Percentiles rank a stretch among this genome's conserved stretches.
Conservation (phyloP, 1,140 invertebrate species). For the Hyles euphorbiae region DNA sequence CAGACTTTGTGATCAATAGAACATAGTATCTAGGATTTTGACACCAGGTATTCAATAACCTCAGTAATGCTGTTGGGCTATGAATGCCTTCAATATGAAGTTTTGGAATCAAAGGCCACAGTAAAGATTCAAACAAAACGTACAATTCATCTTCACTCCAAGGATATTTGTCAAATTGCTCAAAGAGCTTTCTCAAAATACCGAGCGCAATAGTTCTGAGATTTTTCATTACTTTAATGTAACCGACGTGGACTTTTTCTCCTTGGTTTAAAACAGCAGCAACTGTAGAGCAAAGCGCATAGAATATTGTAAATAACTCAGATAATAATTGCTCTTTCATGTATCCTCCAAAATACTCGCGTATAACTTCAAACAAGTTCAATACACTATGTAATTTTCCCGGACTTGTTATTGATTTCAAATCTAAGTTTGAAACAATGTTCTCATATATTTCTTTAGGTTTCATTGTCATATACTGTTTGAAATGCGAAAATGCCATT, state of each 20-base stretch:
- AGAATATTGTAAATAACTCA: conserved; percentile 83
- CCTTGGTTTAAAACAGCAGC: conserved; percentile 76
- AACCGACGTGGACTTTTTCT: conserved; percentile 78
- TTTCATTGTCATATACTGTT: conserved; percentile 77
- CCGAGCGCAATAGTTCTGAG: conserved; percentile 78
- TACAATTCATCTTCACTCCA: conserved; percentile 84
- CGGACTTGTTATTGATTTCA: conserved; percentile 80
- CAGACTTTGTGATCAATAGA: conserved; percentile 80
- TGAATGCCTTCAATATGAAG: conserved; percentile 88
- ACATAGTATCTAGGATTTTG: conserved; percentile 84
- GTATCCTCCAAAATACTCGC: conserved; percentile 90
- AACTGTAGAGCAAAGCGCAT: conserved; percentile 81
- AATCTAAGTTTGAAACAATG: conserved; percentile 73
- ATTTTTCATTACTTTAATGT: conserved; percentile 81
- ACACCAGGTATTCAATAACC: conserved; percentile 86
- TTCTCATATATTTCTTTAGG: conserved; percentile 62
- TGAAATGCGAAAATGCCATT: conserved; percentile 88
- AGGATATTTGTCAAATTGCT: conserved; percentile 84
- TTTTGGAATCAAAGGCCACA: conserved; percentile 89
- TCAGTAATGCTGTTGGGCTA: conserved; percentile 88
- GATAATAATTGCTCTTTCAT: conserved; percentile 81
- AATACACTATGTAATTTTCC: conserved; percentile 85
- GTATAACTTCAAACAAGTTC: conserved; percentile 85
- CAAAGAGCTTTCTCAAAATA: conserved; percentile 84
- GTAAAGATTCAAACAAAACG: conserved; percentile 84